Conservation (phyloP, 1,140 invertebrate species). For the Maniola jurtina region DNA sequence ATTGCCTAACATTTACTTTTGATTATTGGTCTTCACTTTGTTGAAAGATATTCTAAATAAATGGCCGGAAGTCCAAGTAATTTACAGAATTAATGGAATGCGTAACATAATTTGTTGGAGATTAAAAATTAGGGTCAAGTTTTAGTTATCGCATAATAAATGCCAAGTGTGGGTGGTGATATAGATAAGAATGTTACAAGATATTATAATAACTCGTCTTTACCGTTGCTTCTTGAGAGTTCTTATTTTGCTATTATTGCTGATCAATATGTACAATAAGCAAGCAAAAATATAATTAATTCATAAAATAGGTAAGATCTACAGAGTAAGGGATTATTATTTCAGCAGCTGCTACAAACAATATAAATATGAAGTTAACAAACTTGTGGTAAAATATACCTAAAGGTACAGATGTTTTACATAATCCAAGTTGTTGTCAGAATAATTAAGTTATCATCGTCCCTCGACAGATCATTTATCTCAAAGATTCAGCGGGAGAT, state of each 20-base stretch:
- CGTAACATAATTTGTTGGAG: slow-evolving; percentile 3
- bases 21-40: slow-evolving; percentile 40
- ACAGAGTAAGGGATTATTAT: too few species aligned
- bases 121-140: slow-evolving; percentile 1
- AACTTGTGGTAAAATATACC: not conserved
- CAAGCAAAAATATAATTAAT: too few species aligned
- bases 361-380: not conserved
- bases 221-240: not conserved
- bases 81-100: slow-evolving; percentile 15
- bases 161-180: not conserved
- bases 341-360: too few species aligned
- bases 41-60: slow-evolving; percentile 37
- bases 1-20: slow-evolving; percentile 40
- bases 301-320: too few species aligned
- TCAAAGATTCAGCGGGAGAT: slow-evolving; percentile 65
- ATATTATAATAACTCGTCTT: not conserved
- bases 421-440: not conserved
- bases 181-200: not conserved
- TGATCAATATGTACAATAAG: not conserved
- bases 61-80: slow-evolving; percentile 23
- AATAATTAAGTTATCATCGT: slow-evolving; percentile 47
- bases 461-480: slow-evolving; percentile 50
- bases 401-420: not conserved
- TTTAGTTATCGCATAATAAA: not conserved
- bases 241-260: not conserved